A percentile compares a stretch with the other conserved stretches of the same genome.
These are phyloP conservation scores for Gambusia holbrooki DNA, from an alignment of 2,113 vertebrate species.

Conservation along the genomic window DNA sequence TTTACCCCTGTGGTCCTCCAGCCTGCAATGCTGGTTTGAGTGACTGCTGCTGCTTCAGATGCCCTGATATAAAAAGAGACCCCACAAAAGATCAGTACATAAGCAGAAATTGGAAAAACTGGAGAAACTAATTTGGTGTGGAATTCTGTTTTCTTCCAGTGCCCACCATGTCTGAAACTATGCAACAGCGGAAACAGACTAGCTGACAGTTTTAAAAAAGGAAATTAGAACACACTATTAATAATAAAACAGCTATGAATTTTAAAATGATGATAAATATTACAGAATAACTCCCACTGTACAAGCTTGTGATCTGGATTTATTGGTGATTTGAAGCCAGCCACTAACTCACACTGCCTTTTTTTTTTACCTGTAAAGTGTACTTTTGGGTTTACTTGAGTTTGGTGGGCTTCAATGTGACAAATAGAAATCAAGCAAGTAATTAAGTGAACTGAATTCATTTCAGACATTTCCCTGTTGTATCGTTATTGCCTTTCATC, in stretches of 20 bases:
- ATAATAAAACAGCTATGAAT: background rate
- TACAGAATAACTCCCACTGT: background rate
- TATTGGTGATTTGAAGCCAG: background rate
- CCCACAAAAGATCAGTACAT: constrained; percentile 18
- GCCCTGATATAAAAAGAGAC: constrained; percentile 18
- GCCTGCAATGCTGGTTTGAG: background rate
- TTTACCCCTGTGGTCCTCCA: constrained; percentile 13
- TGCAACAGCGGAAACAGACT: background rate
- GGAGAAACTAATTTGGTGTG: constrained; percentile 29
- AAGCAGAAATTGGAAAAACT: constrained; percentile 25
- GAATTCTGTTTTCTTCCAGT: constrained; percentile 14
- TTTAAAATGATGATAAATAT: background rate
- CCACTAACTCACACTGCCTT: background rate
- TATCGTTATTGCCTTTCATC: background rate
- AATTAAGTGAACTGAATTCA: background rate
- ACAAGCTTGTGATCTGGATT: background rate
- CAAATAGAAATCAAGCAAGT: background rate
- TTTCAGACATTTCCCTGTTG: background rate
- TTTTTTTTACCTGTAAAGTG: background rate
- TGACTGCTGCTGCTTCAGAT: constrained; percentile 18
- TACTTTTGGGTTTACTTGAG: background rate
- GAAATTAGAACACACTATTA: background rate
- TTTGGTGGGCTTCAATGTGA: background rate
- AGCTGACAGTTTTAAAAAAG: background rate
- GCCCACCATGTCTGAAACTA: background rate